Conservation (phyloP, 2,113 vertebrate genomes). For the Delphinus delphis region DNA sequence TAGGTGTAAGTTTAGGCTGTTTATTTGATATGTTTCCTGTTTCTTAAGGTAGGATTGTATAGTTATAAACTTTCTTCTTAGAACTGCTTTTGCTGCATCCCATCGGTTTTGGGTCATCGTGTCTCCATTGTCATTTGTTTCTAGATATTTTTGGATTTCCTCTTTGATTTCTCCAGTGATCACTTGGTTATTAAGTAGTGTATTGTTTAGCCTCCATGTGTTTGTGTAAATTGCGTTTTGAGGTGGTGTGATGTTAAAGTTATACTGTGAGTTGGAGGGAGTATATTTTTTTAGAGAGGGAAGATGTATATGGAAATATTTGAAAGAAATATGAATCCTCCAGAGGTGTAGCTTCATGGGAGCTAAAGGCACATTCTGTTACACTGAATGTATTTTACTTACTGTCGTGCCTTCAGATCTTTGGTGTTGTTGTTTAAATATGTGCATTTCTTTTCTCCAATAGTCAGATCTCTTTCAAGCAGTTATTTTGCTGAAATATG, state of each 20-base stretch:
- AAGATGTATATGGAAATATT: background rate
- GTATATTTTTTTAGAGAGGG: slow-evolving; percentile 1
- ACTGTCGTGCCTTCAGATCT: background rate
- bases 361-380: background rate
- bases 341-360: background rate
- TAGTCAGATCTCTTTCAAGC: slow-evolving; percentile 10
- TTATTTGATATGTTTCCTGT: no score
- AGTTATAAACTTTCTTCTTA: no score
- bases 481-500: slow-evolving; percentile 4
- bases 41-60: no score
- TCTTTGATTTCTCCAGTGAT: no score
- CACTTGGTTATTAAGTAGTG: no score
- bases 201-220: no score
- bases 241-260: background rate
- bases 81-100: no score
- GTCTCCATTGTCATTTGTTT: no score
- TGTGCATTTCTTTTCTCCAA: slow-evolving; percentile 6
- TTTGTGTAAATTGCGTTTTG: background rate
- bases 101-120: no score
- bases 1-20: no score
- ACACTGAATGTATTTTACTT: background rate
- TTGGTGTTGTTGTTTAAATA: slow-evolving; percentile 19
- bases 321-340: background rate
- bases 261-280: background rate
- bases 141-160: no score